phyloP scores from a whole-genome alignment of 2,888 invertebrate genomes.

The Chloroclysta siterata region DNA sequence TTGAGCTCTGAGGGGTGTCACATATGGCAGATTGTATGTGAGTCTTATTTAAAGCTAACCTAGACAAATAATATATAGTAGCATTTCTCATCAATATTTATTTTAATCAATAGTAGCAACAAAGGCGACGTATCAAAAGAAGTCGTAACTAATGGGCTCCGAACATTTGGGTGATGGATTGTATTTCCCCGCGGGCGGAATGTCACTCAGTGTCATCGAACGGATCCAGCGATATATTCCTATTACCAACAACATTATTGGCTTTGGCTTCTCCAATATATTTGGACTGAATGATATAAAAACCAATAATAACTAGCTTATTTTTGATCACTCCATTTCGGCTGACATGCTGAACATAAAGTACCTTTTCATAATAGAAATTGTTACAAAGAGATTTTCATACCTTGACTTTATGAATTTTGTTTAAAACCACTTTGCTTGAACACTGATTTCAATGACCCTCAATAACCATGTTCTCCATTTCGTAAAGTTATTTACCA shows the following conservation, averaged over 20 bases:
- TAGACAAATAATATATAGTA: background rate
- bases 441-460: background rate
- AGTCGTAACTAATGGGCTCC: slow-evolving; percentile 53
- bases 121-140: slow-evolving; percentile 46
- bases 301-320: slow-evolving; percentile 10
- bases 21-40: no score
- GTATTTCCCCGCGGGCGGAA: slow-evolving; percentile 50
- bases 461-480: background rate
- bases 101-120: slow-evolving; percentile 52
- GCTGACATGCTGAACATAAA: background rate
- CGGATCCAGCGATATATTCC: slow-evolving; percentile 42
- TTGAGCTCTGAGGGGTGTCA: no score
- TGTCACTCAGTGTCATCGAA: slow-evolving; percentile 61
- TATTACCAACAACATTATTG: slow-evolving; percentile 42
- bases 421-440: background rate
- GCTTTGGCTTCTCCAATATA: slow-evolving; percentile 28
- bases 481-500: background rate
- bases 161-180: slow-evolving; percentile 59
- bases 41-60: no score
- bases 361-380: background rate
- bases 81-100: background rate
- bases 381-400: background rate
- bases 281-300: slow-evolving; percentile 18
- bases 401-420: background rate
- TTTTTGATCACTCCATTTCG: background rate